These are phyloP conservation scores for Plebejus melissa DNA, from an alignment of 2,888 invertebrate genomes.

Conservation along the genomic window DNA sequence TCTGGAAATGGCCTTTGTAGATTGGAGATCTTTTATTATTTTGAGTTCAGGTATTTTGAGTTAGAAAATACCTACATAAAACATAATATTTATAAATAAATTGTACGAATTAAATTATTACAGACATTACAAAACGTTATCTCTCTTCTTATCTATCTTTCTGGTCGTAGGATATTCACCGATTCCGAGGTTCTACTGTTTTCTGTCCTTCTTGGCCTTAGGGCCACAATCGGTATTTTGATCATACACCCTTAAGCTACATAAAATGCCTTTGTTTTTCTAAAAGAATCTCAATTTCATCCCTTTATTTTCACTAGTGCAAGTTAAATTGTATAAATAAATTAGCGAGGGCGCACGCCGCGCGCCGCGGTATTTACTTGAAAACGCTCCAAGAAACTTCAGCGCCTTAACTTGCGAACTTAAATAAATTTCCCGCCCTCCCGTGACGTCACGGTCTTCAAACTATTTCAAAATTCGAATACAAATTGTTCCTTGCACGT, in stretches of 20 bases:
- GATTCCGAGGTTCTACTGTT: too few relatives aligned
- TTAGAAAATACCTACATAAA: background rate
- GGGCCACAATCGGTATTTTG: background rate
- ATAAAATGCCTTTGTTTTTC: background rate
- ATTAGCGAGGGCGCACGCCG: slow-evolving; percentile 32
- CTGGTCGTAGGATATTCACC: too few relatives aligned
- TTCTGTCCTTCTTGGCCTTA: too few relatives aligned
- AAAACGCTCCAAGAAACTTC: slow-evolving; percentile 38
- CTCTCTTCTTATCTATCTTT: too few relatives aligned
- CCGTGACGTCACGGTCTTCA: slow-evolving; percentile 31
- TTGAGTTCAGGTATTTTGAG: background rate
- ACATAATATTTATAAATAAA: too few relatives aligned
- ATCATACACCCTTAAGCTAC: background rate
- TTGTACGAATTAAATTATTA: too few relatives aligned
- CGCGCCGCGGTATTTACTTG: slow-evolving; percentile 34
- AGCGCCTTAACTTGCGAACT: slow-evolving; percentile 36
- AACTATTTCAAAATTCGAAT: slow-evolving; percentile 31
- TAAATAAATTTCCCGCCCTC: slow-evolving; percentile 38
- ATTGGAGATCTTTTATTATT: background rate
- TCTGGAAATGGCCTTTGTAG: background rate
- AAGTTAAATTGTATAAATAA: slow-evolving; percentile 27
- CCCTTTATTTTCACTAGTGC: background rate
- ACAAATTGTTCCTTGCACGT: background rate
- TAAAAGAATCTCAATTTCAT: background rate
- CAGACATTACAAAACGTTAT: too few relatives aligned